Evolutionary conservation across 2,797 vertebrate species (phyloP).

Genomic region (Oryzias sinensis): DNA sequence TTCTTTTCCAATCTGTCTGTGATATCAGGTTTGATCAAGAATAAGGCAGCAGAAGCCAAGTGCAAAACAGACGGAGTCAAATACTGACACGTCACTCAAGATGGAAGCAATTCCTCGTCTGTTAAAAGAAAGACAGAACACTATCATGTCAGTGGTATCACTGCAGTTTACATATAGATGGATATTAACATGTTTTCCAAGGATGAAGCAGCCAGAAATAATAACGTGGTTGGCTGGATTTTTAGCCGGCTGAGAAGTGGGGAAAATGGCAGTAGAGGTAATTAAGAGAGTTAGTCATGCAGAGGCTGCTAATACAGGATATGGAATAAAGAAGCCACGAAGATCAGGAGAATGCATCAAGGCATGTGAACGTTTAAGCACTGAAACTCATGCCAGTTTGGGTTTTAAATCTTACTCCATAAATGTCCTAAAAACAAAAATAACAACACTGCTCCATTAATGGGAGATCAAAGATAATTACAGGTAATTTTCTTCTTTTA

Average conservation of each 20-base stretch:
- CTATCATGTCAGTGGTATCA: not conserved
- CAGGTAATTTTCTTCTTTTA: too few relatives aligned
- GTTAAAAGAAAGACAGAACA: constrained; percentile 1
- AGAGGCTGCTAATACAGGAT: constrained; percentile 27
- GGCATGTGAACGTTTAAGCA: constrained; percentile 9
- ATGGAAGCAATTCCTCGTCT: constrained; percentile 41
- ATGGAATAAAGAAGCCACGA: constrained; percentile 24
- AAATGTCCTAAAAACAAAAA: constrained; percentile 19
- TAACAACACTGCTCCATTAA: not conserved
- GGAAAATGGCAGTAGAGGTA: constrained; percentile 32
- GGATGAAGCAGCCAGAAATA: not conserved
- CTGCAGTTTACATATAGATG: constrained; percentile 1
- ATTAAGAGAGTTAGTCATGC: constrained; percentile 56
- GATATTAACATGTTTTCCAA: not conserved
- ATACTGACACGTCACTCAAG: constrained; percentile 63
- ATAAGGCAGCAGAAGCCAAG: constrained; percentile 48
- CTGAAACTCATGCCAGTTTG: constrained; percentile 17
- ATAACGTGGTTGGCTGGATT: constrained; percentile 6
- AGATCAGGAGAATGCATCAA: constrained; percentile 38
- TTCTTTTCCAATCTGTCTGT: constrained; percentile 55
- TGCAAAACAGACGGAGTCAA: constrained; percentile 43
- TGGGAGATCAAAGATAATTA: not conserved
- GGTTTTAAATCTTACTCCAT: constrained; percentile 24
- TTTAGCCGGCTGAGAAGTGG: constrained; percentile 8
- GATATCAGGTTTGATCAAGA: constrained; percentile 64